phyloP scores from a whole-genome alignment of 2,113 vertebrate species.

The Hemichromis elongatus region DNA sequence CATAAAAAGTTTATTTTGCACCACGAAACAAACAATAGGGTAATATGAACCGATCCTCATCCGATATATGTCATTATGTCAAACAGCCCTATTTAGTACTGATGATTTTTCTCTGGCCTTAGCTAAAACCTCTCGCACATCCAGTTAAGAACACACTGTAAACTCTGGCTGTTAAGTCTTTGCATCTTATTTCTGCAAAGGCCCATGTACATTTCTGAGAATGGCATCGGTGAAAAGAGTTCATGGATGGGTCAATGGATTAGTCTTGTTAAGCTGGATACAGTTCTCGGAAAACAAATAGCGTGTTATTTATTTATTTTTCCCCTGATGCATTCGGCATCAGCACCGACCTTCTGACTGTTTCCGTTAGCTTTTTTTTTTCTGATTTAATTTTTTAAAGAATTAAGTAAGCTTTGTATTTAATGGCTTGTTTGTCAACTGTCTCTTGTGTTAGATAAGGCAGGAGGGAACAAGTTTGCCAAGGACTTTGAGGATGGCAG shows the following conservation, averaged over 20 bases:
- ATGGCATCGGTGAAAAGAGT: neutral
- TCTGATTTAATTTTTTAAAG: neutral
- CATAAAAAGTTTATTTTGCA: too few species aligned
- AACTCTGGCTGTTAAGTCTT: neutral
- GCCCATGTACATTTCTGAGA: neutral
- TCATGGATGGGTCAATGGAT: neutral
- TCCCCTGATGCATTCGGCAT: neutral
- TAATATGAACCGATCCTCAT: too few species aligned
- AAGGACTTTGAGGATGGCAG: slow-evolving; percentile 97
- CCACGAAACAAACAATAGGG: too few species aligned
- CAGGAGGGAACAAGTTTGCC: slow-evolving; percentile 93
- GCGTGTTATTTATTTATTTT: neutral
- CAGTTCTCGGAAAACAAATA: neutral
- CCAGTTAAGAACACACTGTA: neutral
- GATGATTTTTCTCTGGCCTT: neutral
- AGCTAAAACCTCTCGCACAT: neutral
- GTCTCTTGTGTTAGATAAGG: slow-evolving; percentile 80
- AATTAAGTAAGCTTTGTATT: neutral
- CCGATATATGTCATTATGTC: too few species aligned
- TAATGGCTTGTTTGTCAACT: neutral
- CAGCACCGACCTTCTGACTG: neutral
- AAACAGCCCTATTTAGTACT: neutral
- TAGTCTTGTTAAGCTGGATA: neutral
- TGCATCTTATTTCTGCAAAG: neutral
- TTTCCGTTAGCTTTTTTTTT: neutral